Base-by-base conservation (phyloP, 2,888 invertebrate species). In the Doris montereyensis region DNA sequence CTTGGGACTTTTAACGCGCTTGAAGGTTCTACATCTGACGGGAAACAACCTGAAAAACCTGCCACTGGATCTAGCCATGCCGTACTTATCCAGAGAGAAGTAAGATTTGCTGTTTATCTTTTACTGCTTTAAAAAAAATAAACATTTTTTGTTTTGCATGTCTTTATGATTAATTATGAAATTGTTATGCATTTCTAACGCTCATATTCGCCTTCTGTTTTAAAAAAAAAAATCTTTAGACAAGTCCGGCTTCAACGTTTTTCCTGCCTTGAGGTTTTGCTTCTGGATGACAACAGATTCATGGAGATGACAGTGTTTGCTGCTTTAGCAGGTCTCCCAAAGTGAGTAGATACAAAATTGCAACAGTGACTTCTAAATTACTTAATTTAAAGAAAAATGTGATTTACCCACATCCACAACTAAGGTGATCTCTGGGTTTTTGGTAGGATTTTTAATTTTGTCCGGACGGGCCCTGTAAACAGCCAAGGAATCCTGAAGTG, bases 261-360 rank as follows among this genome's bases (percentile, higher is more conserved):
- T 81, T 79, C 86, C 32, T 85, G 85, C 41, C 82, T 91, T 52
- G 90, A 91, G 83, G 88, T 90, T 28, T 80, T 91, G 57, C 86
- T 88, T 80, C 81, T 91, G 65, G 90, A 91, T 84, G 89, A 91
- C 81, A 91, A 91, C 82, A 86, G 85, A 34, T 81, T 91, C 13
- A 84, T 85, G 58, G 88, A 90, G 82, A 85, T 88, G 34, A 85
- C 83, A 3, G 84, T 88, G 26, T 91, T 91, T 87, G 90, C 90
- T 74, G 86, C 90, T 21, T 81, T 91, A 26, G 90, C 90, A 77
- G 89, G 89, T 21, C 83, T 91, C 13, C 86, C 85, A 60, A 87
- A 86, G 90, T 90, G 77, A 77, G 83, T 57, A 26, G 2, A 28
- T 58, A 30, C 26, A 1, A 35, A 41, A 21, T 32, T 26, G 32